Evolutionary conservation across 2,888 invertebrate species (phyloP), one percentile per base, ranked within the genome.

Genomic region (Alitta virens): DNA sequence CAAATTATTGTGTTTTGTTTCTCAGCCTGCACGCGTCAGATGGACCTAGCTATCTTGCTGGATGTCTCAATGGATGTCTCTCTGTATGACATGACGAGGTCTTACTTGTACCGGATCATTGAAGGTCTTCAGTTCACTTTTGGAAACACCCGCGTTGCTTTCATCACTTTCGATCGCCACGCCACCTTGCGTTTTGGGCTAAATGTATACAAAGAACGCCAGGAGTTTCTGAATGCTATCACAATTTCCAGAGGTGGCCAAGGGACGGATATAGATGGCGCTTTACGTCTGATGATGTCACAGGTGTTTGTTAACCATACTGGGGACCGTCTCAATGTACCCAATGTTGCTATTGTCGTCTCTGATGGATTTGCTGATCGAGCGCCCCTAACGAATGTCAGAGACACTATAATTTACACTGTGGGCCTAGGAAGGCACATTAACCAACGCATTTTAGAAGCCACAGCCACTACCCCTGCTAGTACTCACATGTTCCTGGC

Each of bases 31-130:
- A 42, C 53, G 9, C 24, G 54, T 9, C 54, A 54, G 25, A 21
- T 60, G 18, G 60, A 60, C 27, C 25, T 60, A 25, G 53, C 60
- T 26, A 18, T 60, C n/a, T 26, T 60, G 24, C 42, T 60, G 1
- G 60, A 60, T 26, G 40, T 60, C 18, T 60, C 60, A 1, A 43
- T 21, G 1, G 54, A 54, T 25, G n/a, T 23, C 23, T 7, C 14
- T n/a, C 52, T 53, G 25, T 38, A 54, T 51, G 46, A 38, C 40
- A 33, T 27, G 3, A 24, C 26, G 7, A 52, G 38, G 42, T n/a
- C 18, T 9, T 60, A 53, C 43, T 42, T 60, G 7, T 42, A 49
- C 5, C 42, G n/a, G 5, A 53, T 54, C 25, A 42, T 60, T 24
- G 43, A n/a, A 9, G 54, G 60, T 16, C 43, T 60, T 14, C 40